Conservation (phyloP, 2,113 vertebrate genomes). For the Rhinolophus sinicus region DNA sequence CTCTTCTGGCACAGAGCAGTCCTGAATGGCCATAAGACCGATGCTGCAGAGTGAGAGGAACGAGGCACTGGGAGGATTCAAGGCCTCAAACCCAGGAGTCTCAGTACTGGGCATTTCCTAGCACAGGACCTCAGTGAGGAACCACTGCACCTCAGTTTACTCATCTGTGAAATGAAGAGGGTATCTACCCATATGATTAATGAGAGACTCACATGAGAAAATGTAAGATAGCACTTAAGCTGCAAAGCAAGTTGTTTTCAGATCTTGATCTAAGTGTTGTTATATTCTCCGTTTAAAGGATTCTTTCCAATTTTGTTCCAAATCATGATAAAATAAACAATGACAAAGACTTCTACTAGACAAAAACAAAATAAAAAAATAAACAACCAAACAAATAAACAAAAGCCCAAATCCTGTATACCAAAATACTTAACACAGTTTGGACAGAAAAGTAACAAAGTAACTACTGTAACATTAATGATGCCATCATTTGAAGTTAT, state of each 20-base stretch:
- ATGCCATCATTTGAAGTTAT: background rate
- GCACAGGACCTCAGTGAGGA: background rate
- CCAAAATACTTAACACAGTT: background rate
- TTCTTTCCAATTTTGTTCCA: conserved; percentile 4
- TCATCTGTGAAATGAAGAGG: background rate
- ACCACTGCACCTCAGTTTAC: background rate
- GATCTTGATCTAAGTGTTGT: background rate
- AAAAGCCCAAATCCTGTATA: background rate
- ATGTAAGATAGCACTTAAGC: background rate
- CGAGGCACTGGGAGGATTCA: background rate
- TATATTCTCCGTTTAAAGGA: background rate
- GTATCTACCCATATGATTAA: background rate
- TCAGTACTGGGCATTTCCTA: background rate
- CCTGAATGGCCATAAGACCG: background rate
- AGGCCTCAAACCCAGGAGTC: background rate
- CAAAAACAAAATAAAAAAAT: conserved; percentile 31
- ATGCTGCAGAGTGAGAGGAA: background rate
- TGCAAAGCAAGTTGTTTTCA: background rate
- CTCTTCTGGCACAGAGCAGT: background rate
- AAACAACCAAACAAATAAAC: background rate
- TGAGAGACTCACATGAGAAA: background rate
- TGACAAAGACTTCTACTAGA: background rate
- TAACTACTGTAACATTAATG: background rate
- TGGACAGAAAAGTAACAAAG: background rate
- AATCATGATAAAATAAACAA: conserved; percentile 1